phyloP scores from a whole-genome alignment of 1,140 invertebrate genomes.

The Drosophila pallidifrons region DNA sequence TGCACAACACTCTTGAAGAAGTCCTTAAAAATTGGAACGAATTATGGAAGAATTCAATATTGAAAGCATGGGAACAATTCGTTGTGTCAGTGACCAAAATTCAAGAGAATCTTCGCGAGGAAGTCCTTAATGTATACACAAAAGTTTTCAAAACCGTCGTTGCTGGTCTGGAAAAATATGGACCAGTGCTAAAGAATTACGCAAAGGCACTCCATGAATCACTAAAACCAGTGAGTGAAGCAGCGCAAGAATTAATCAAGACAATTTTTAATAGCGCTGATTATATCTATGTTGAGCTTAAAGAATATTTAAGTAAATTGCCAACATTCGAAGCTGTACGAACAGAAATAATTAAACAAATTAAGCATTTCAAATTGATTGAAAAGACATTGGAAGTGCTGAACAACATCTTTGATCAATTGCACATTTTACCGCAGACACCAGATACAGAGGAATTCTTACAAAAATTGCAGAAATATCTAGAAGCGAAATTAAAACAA shows the following conservation, averaged over 20 bases:
- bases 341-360: slow-evolving; percentile 47
- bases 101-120: slow-evolving; percentile 34
- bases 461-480: slow-evolving; percentile 86
- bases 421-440: slow-evolving; percentile 86
- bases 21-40: slow-evolving; percentile 86
- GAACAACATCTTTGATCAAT: slow-evolving; percentile 85
- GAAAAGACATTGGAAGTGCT: slow-evolving; percentile 85
- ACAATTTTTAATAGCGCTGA: slow-evolving; percentile 85
- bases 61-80: slow-evolving; percentile 69
- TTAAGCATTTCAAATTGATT: slow-evolving; percentile 81
- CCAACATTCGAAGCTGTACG: slow-evolving; percentile 81
- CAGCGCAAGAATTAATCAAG: slow-evolving; percentile 85
- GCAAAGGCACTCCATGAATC: slow-evolving; percentile 86
- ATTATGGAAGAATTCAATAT: slow-evolving; percentile 86
- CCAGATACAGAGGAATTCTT: slow-evolving; percentile 86
- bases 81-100: slow-evolving; percentile 36
- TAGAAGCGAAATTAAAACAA: slow-evolving; percentile 86
- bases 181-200: slow-evolving; percentile 89
- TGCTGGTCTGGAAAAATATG: slow-evolving; percentile 85
- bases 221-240: slow-evolving; percentile 86
- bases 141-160: slow-evolving; percentile 54
- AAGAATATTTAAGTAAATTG: slow-evolving; percentile 86
- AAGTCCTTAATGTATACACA: slow-evolving; percentile 46
- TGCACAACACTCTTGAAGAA: slow-evolving; percentile 72
- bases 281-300: slow-evolving; percentile 84